Evolutionary conservation across 2,888 invertebrate genomes (phyloP).

Genomic region (Drosophila maculinotata): DNA sequence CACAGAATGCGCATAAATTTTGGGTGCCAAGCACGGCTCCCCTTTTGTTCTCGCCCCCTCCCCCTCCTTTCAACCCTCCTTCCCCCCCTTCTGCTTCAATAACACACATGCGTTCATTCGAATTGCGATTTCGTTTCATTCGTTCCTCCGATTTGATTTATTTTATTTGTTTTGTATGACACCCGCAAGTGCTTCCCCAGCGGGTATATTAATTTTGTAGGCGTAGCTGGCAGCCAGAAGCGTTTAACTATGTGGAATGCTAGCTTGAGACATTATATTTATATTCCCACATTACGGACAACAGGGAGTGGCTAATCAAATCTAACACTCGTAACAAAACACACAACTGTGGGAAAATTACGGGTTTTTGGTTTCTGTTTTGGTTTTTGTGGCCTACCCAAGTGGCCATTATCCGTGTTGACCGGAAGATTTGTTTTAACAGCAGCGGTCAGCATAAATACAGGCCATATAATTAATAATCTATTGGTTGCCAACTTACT

Average conservation of each 20-base stretch:
- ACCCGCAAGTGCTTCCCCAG: conserved; percentile 81
- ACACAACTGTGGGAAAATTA: conserved; percentile 35
- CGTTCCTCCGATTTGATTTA: conserved; percentile 80
- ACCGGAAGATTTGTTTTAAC: conserved; percentile 47
- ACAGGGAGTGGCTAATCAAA: conserved; percentile 71
- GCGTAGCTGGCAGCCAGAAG: conserved; percentile 72
- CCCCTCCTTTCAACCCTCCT: neutral
- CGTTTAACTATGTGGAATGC: conserved; percentile 47
- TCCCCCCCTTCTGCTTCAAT: conserved; percentile 6
- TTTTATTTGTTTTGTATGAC: conserved; percentile 84
- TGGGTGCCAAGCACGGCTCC: conserved; percentile 56
- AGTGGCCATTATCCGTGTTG: conserved; percentile 61
- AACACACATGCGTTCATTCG: conserved; percentile 66
- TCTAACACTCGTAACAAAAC: conserved; percentile 52
- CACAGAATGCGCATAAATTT: conserved; percentile 70
- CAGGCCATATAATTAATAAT: conserved; percentile 25
- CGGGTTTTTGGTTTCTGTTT: conserved; percentile 4
- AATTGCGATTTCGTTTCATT: conserved; percentile 72
- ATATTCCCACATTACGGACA: conserved; percentile 53
- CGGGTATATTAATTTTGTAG: conserved; percentile 80
- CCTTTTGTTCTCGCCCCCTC: conserved; percentile 42
- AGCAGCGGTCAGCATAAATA: conserved; percentile 18
- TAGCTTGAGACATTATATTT: conserved; percentile 58
- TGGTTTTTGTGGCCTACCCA: conserved; percentile 24
- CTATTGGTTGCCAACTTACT: conserved; percentile 11